Percentiles rank a stretch among this genome's conserved stretches.
phyloP scores from a whole-genome alignment of 2,113 vertebrate species.

The Mustela lutreola region DNA sequence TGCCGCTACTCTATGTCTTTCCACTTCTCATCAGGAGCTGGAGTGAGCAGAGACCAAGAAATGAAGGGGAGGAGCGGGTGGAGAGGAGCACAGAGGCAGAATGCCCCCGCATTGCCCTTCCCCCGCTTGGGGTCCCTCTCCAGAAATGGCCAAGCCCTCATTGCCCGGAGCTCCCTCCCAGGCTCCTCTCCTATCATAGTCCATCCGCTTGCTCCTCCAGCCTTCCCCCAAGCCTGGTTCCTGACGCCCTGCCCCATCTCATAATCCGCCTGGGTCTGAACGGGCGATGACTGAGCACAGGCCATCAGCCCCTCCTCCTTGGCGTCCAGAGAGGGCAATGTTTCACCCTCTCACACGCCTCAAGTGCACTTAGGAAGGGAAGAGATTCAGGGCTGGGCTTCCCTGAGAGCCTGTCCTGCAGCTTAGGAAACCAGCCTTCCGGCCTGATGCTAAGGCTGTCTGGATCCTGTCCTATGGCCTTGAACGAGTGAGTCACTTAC shows the following conservation, averaged over 20 bases:
- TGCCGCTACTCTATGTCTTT: neutral
- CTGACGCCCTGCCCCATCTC: neutral
- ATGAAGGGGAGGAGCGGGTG: neutral
- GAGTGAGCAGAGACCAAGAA: neutral
- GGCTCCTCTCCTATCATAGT: fast-evolving
- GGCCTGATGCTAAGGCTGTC: fast-evolving
- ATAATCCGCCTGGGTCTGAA: neutral
- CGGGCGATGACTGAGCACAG: neutral
- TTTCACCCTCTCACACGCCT: neutral
- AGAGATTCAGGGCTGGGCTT: neutral
- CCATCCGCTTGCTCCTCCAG: neutral
- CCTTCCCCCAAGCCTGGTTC: neutral
- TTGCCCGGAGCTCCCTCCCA: neutral
- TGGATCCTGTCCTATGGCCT: neutral
- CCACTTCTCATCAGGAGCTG: neutral
- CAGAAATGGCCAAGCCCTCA: neutral
- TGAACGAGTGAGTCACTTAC: neutral
- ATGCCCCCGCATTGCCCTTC: fast-evolving
- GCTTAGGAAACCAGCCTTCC: neutral
- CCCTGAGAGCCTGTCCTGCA: neutral
- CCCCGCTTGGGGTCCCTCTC: neutral
- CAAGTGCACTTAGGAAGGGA: neutral
- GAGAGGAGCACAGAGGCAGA: neutral
- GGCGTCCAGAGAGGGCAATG: neutral
- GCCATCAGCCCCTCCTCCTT: no score